These are phyloP conservation scores for Orientallactaga bullata DNA, from an alignment of 2,113 vertebrate genomes.

Conservation along the genomic window DNA sequence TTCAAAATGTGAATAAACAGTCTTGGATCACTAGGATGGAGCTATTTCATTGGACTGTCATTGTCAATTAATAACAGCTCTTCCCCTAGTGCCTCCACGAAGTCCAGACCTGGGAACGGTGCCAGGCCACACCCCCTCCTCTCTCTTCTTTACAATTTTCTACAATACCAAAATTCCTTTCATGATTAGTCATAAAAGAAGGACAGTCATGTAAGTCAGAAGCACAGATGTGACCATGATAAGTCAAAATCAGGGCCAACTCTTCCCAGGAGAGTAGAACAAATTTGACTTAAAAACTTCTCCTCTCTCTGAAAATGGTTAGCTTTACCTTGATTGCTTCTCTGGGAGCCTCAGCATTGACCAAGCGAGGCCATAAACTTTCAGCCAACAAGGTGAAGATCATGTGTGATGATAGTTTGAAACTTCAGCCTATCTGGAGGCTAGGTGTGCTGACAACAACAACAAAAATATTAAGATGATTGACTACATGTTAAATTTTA, in stretches of 20 bases:
- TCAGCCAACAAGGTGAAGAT: background rate
- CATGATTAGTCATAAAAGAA: conserved; percentile 72
- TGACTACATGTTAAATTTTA: conserved; percentile 38
- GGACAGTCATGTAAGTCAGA: conserved; percentile 57
- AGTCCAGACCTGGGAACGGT: conserved; percentile 58
- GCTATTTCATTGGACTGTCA: conserved; percentile 65
- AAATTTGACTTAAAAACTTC: conserved; percentile 39
- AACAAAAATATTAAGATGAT: conserved; percentile 25
- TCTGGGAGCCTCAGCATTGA: background rate
- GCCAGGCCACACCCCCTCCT: conserved; percentile 59
- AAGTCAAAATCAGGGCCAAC: conserved; percentile 27
- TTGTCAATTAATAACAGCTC: conserved; percentile 72
- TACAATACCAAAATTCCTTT: conserved; percentile 76
- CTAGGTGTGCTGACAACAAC: conserved; percentile 8
- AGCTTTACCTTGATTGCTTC: conserved; percentile 31
- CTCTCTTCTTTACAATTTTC: conserved; percentile 61
- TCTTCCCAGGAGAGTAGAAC: conserved; percentile 48
- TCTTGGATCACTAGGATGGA: conserved; percentile 61
- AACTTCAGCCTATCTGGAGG: conserved; percentile 4
- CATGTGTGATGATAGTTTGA: conserved; percentile 30
- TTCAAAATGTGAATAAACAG: background rate
- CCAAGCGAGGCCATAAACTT: conserved; percentile 24
- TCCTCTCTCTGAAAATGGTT: conserved; percentile 5
- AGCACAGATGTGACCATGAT: conserved; percentile 65
- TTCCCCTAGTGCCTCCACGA: conserved; percentile 52